Evolutionary conservation across 2,797 vertebrate genomes (phyloP).

Genomic region (Harpagifer antarcticus): DNA sequence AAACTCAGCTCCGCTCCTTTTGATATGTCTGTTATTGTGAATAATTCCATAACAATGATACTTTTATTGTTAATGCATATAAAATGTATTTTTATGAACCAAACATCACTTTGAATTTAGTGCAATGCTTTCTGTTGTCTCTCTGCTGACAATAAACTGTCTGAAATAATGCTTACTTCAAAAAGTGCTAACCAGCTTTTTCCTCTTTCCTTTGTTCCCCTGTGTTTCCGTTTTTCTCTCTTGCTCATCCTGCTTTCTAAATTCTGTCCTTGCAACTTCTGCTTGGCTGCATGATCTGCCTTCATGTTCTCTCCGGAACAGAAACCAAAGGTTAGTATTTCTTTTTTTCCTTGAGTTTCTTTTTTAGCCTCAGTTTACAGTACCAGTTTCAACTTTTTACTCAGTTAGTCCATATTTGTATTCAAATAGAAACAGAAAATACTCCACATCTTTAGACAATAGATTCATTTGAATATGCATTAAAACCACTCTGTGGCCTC

Average conservation of each 20-base stretch:
- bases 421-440: background rate
- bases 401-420: background rate
- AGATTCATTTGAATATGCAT: background rate
- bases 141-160: slow-evolving; percentile 36
- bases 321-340: slow-evolving; percentile 74
- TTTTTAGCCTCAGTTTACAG: background rate
- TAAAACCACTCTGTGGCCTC: background rate
- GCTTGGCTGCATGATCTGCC: slow-evolving; percentile 60
- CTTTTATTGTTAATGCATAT: slow-evolving; percentile 16
- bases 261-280: slow-evolving; percentile 33
- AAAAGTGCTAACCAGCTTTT: slow-evolving; percentile 52
- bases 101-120: slow-evolving; percentile 21
- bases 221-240: slow-evolving; percentile 31
- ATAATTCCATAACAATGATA: slow-evolving; percentile 9
- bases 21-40: slow-evolving; percentile 17
- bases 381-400: background rate
- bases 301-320: slow-evolving; percentile 59
- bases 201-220: slow-evolving; percentile 46
- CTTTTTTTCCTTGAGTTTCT: background rate
- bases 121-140: slow-evolving; percentile 40
- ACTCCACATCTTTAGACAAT: background rate
- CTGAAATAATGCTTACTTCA: slow-evolving; percentile 51
- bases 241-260: slow-evolving; percentile 26
- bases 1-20: slow-evolving; percentile 1
- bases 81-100: background rate